Evolutionary conservation across 2,113 vertebrate genomes (phyloP).

Genomic region (Platysteira castanea): DNA sequence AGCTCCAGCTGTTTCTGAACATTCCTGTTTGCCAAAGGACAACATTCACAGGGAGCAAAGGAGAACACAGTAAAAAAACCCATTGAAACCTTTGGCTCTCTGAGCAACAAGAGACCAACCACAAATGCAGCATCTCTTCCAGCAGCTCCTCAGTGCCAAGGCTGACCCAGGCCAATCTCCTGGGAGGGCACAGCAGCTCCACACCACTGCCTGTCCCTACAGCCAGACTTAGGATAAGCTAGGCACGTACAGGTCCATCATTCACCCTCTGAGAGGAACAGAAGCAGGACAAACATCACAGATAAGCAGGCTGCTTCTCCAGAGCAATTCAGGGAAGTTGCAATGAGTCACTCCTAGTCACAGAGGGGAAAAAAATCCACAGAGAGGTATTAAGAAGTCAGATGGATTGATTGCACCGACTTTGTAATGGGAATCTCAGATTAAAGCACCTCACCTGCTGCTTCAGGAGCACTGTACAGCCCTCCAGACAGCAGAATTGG

Average conservation of each 20-base stretch:
- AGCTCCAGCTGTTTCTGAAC: background rate
- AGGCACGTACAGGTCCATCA: background rate
- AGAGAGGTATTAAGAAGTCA: background rate
- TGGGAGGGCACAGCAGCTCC: background rate
- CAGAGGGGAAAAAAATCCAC: rapidly evolving
- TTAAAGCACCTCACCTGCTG: constrained; percentile 17
- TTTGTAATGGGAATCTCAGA: background rate
- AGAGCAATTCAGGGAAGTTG: background rate
- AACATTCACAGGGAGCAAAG: background rate
- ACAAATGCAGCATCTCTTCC: background rate
- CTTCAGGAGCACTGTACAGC: background rate
- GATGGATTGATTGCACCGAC: background rate
- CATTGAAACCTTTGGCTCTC: background rate
- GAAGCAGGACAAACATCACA: background rate
- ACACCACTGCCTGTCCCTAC: too few species aligned
- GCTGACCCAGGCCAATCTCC: background rate
- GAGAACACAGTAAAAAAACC: background rate
- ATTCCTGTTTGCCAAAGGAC: background rate
- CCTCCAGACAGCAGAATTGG: background rate
- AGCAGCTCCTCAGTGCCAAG: background rate
- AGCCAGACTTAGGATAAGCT: background rate
- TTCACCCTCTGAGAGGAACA: background rate
- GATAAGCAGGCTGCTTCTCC: background rate
- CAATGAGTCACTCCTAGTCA: background rate
- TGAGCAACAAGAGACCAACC: background rate